phyloP scores from a whole-genome alignment of 2,888 invertebrate species.

The Zaprionus bogoriensis region DNA sequence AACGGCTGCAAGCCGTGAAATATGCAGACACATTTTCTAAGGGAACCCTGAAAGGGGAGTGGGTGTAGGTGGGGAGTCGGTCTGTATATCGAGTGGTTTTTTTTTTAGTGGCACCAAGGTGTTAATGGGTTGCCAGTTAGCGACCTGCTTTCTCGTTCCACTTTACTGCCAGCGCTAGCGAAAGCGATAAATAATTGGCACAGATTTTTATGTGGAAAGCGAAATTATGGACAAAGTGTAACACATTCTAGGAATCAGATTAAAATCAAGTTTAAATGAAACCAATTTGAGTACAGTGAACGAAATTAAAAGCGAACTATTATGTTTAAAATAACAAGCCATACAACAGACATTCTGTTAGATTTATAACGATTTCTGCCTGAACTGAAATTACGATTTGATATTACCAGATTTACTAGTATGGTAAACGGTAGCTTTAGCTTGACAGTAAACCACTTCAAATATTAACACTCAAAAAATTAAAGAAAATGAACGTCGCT shows the following conservation, averaged over 20 bases:
- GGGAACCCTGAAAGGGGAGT: neutral
- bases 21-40: conserved; percentile 23
- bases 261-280: neutral
- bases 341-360: too few species aligned
- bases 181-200: conserved; percentile 8
- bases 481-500: neutral
- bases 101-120: conserved; percentile 31
- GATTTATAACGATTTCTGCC: too few species aligned
- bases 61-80: conserved; percentile 2
- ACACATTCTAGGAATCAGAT: neutral
- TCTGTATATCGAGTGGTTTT: neutral
- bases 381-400: too few species aligned
- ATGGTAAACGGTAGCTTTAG: too few species aligned
- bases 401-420: too few species aligned
- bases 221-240: too few species aligned
- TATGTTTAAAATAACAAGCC: too few species aligned
- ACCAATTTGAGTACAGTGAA: neutral
- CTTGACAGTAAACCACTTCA: neutral
- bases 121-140: conserved; percentile 33
- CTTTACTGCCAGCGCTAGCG: conserved; percentile 6
- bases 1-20: conserved; percentile 38
- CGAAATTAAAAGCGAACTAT: neutral
- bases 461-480: neutral
- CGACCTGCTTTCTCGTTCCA: neutral
- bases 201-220: neutral